These are phyloP conservation scores for Phasianus colchicus DNA, from an alignment of 2,113 vertebrate species.

Conservation along the genomic window DNA sequence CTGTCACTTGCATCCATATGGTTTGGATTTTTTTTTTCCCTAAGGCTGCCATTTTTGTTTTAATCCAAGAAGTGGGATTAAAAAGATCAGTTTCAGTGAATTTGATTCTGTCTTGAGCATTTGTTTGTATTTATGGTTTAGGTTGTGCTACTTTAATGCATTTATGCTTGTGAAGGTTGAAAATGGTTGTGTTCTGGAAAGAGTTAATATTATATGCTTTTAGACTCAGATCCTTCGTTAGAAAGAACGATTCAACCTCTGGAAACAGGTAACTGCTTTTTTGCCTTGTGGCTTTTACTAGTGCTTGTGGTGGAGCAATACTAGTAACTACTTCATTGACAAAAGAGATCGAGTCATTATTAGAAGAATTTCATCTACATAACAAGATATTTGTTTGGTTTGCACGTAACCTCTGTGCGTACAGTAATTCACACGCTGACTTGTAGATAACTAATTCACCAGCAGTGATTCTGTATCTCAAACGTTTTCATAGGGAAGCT, in stretches of 20 bases:
- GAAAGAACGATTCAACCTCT: background rate
- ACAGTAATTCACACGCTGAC: background rate
- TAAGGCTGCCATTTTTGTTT: background rate
- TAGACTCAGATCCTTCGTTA: conserved; percentile 43
- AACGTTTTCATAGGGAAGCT: background rate
- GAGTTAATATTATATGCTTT: conserved; percentile 2
- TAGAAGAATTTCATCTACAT: background rate
- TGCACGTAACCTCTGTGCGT: background rate
- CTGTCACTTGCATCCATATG: background rate
- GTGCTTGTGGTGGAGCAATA: background rate
- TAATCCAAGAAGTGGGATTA: background rate
- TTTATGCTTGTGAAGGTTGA: background rate
- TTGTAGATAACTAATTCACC: background rate
- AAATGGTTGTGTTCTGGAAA: background rate
- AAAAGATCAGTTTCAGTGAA: background rate
- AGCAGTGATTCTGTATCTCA: background rate
- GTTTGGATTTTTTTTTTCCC: background rate
- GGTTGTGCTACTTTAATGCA: background rate
- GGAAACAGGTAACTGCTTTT: conserved; percentile 46
- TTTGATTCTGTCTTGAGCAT: background rate
- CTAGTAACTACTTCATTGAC: background rate
- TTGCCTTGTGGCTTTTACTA: background rate
- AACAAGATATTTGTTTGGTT: background rate
- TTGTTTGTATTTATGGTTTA: conserved; percentile 27
- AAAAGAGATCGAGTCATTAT: background rate